phyloP scores from a whole-genome alignment of 2,888 invertebrate genomes.

The Spodoptera exigua region DNA sequence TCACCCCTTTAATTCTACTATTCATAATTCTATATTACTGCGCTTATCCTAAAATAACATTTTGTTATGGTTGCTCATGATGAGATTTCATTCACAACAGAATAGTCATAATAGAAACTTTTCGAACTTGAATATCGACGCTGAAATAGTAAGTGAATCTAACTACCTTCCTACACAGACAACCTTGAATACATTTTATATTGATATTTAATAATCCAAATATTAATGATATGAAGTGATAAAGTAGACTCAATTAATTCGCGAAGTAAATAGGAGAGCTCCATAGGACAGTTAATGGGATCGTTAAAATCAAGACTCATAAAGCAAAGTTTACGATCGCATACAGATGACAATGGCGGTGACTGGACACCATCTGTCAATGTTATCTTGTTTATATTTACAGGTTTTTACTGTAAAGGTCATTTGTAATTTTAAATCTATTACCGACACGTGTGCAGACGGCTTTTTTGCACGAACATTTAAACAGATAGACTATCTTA shows the following conservation, averaged over 20 bases:
- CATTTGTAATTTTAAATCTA: neutral
- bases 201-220: neutral
- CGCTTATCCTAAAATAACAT: no score
- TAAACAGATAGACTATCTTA: no score
- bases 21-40: no score
- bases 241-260: slow-evolving; percentile 47
- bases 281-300: slow-evolving; percentile 32
- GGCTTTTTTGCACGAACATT: no score
- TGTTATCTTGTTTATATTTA: slow-evolving; percentile 23
- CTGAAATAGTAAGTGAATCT: no score
- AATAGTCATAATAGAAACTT: no score
- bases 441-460: neutral
- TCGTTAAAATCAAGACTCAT: slow-evolving; percentile 42
- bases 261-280: slow-evolving; percentile 45
- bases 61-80: no score
- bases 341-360: slow-evolving; percentile 43
- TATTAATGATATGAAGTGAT: slow-evolving; percentile 25
- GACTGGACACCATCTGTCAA: slow-evolving; percentile 21
- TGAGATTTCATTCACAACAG: no score
- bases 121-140: no score
- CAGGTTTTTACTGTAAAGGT: slow-evolving; percentile 9
- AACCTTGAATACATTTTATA: no score
- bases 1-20: no score
- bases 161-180: no score
- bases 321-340: slow-evolving; percentile 42